Evolutionary conservation across 2,113 vertebrate species (phyloP).

Genomic region (Petromus typicus): DNA sequence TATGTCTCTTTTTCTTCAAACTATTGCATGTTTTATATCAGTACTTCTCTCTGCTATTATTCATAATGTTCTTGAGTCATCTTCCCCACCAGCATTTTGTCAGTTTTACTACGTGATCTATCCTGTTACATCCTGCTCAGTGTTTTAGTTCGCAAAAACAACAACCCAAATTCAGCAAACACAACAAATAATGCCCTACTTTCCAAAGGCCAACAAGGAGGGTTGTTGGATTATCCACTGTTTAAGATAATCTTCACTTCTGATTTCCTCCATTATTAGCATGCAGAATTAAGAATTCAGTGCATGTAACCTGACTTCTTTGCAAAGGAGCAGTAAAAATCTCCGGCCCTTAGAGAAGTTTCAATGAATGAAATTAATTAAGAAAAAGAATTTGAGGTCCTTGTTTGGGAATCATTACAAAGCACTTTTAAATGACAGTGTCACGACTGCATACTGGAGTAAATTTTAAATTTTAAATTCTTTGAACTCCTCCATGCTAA

Average conservation of each 20-base stretch:
- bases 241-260: slow-evolving; percentile 48
- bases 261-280: slow-evolving; percentile 39
- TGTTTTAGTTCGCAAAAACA: background rate
- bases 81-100: background rate
- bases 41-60: background rate
- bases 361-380: slow-evolving; percentile 80
- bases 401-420: slow-evolving; percentile 59
- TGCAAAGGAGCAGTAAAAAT: slow-evolving; percentile 65
- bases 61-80: background rate
- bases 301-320: slow-evolving; percentile 61
- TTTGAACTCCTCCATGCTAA: slow-evolving; percentile 69
- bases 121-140: background rate
- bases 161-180: background rate
- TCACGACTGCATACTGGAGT: slow-evolving; percentile 52
- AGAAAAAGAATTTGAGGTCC: slow-evolving; percentile 72
- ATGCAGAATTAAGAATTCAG: slow-evolving; percentile 69
- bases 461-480: too few relatives aligned
- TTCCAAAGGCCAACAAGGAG: slow-evolving; percentile 37
- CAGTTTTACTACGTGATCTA: background rate
- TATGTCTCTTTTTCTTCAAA: background rate
- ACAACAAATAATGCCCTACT: background rate
- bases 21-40: background rate
- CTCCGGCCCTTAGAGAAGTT: slow-evolving; percentile 60
- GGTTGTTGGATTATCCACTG: slow-evolving; percentile 63
- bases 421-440: slow-evolving; percentile 68